These are phyloP conservation scores for Cheilosia urbana DNA, from an alignment of 2,888 invertebrate species.

Conservation along the genomic window DNA sequence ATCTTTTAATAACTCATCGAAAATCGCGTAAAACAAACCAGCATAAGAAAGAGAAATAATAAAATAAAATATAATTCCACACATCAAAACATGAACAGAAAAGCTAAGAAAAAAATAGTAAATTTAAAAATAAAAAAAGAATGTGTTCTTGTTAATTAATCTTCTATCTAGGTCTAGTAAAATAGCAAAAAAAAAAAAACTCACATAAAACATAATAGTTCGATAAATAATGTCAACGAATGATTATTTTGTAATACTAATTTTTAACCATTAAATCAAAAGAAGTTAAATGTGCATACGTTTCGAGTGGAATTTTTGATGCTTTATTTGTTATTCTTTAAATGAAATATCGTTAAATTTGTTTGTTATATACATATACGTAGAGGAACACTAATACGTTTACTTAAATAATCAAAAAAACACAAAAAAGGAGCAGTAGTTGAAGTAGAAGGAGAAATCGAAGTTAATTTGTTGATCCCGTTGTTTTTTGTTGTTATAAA, in stretches of 20 bases:
- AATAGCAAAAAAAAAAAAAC: slow-evolving; percentile 45
- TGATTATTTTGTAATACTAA: slow-evolving; percentile 69
- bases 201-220: slow-evolving; percentile 54
- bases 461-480: slow-evolving; percentile 73
- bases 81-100: slow-evolving; percentile 48
- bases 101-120: slow-evolving; percentile 31
- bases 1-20: slow-evolving; percentile 72
- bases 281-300: slow-evolving; percentile 70
- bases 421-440: slow-evolving; percentile 32
- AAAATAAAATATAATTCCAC: slow-evolving; percentile 58
- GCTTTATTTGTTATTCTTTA: slow-evolving; percentile 71
- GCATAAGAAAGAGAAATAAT: slow-evolving; percentile 31
- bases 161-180: slow-evolving; percentile 62
- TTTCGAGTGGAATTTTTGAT: slow-evolving; percentile 67
- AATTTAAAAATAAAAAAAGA: slow-evolving; percentile 48
- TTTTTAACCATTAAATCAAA: slow-evolving; percentile 64
- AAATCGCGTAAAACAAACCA: slow-evolving; percentile 63
- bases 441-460: slow-evolving; percentile 50
- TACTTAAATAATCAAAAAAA: slow-evolving; percentile 50
- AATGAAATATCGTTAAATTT: slow-evolving; percentile 74
- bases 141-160: slow-evolving; percentile 70
- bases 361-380: slow-evolving; percentile 69
- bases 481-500: slow-evolving; percentile 73
- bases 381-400: slow-evolving; percentile 61
- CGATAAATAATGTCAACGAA: slow-evolving; percentile 70